These are phyloP conservation scores for human (Homo sapiens) DNA, from an alignment of 2,113 vertebrate species.

Conservation along the genomic window DNA sequence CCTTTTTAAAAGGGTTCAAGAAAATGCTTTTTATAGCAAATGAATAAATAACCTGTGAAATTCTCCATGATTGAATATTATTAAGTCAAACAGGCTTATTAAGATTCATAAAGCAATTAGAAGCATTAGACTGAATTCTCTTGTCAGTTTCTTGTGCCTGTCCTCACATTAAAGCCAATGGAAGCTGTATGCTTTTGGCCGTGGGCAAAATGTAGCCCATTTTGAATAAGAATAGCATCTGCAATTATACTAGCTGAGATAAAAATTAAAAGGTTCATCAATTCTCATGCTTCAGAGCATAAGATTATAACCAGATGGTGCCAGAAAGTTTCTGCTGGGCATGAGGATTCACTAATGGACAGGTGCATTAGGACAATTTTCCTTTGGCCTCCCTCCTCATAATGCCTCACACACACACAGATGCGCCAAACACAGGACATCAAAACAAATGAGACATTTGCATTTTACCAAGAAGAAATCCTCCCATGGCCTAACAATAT, in stretches of 20 bases:
- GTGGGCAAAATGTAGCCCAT: constrained; percentile 51
- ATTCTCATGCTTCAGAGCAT: constrained; percentile 73
- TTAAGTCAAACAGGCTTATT: constrained; percentile 67
- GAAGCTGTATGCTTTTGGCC: constrained; percentile 46
- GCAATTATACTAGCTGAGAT: constrained; percentile 74
- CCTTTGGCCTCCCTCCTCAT: constrained; percentile 60
- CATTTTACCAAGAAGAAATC: constrained; percentile 12
- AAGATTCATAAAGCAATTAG: constrained; percentile 72
- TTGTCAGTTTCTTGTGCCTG: constrained; percentile 45
- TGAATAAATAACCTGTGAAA: constrained; percentile 67
- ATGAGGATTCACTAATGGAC: constrained; percentile 65
- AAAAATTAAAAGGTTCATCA: constrained; percentile 78
- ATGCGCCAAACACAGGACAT: constrained; percentile 22
- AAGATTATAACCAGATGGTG: constrained; percentile 75
- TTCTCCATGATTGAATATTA: constrained; percentile 42
- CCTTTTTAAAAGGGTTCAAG: constrained; percentile 42
- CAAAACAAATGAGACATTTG: constrained; percentile 42
- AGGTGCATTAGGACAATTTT: constrained; percentile 71
- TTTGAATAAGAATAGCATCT: constrained; percentile 78
- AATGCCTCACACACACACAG: constrained; percentile 39
- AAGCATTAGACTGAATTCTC: constrained; percentile 58
- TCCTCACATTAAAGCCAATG: constrained; percentile 57
- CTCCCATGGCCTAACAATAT: background rate
- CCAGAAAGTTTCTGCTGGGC: constrained; percentile 63
- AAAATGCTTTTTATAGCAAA: constrained; percentile 53